Percentiles rank a stretch among this genome's conserved stretches.
Evolutionary conservation across 1,140 invertebrate species (phyloP).

Genomic region (Bombus vancouverensis): DNA sequence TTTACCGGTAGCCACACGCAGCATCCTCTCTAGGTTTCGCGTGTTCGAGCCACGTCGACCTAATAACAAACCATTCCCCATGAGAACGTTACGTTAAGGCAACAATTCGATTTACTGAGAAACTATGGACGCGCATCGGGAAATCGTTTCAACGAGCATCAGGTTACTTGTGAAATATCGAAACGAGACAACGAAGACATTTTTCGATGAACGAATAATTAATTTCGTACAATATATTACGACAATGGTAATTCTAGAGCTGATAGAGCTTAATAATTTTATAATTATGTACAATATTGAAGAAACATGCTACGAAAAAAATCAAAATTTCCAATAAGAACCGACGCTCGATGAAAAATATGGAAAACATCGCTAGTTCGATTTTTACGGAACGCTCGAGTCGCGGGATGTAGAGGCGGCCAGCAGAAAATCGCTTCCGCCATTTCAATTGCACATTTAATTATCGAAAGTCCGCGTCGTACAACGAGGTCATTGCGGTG

Average conservation of each 20-base stretch:
- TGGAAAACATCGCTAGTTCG: not conserved
- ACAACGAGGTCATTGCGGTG: not conserved
- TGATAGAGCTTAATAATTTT: no score
- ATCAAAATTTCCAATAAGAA: no score
- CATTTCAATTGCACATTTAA: conserved; percentile 38
- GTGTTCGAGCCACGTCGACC: conserved; percentile 7
- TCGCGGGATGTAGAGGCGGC: no score
- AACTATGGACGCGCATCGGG: no score
- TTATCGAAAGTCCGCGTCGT: conserved; percentile 30
- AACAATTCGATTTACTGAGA: not conserved
- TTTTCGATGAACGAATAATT: no score
- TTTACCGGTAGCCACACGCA: conserved; percentile 14
- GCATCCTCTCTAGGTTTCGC: conserved; percentile 2
- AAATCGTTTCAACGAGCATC: no score
- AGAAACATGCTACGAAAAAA: no score
- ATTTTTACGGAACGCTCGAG: not conserved
- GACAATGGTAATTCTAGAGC: no score
- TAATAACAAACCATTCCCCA: not conserved
- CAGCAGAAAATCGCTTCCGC: not conserved
- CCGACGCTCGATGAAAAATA: not conserved
- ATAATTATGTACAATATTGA: no score
- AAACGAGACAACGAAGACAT: no score
- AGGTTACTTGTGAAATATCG: no score
- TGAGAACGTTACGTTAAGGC: not conserved
- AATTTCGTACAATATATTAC: no score